Evolutionary conservation across 2,113 vertebrate genomes (phyloP).

Genomic region (Centropus bengalensis): DNA sequence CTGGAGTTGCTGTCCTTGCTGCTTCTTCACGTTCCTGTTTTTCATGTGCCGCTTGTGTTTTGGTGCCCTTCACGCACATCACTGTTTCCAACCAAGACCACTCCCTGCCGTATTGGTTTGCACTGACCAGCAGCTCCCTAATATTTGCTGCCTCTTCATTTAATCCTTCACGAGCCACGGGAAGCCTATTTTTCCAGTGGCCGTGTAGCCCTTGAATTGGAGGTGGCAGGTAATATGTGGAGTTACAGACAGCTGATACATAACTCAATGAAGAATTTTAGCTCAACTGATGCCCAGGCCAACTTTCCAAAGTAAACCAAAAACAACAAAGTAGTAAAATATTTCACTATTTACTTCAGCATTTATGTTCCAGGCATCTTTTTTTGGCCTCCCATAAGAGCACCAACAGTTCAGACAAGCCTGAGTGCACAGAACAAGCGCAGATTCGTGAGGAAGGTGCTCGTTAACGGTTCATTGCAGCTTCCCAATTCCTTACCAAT

Average conservation of each 20-base stretch:
- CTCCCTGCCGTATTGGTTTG: neutral
- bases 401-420: neutral
- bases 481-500: neutral
- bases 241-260: neutral
- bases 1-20: neutral
- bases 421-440: neutral
- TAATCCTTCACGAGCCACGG: neutral
- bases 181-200: neutral
- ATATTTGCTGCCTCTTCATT: neutral
- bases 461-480: conserved; percentile 50
- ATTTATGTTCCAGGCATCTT: conserved; percentile 3
- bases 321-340: neutral
- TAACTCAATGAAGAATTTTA: neutral
- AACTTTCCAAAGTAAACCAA: neutral
- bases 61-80: neutral
- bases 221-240: neutral
- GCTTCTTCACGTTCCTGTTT: neutral
- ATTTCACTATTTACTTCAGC: neutral
- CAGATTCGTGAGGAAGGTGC: conserved; percentile 23
- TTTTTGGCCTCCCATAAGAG: conserved; percentile 39
- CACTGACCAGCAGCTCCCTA: neutral
- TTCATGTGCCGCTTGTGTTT: neutral
- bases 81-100: neutral
- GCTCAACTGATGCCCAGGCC: neutral
- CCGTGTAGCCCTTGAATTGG: neutral